Evolutionary conservation across 2,888 invertebrate species (phyloP).

Genomic region (Rhaphigaster nebulosa): DNA sequence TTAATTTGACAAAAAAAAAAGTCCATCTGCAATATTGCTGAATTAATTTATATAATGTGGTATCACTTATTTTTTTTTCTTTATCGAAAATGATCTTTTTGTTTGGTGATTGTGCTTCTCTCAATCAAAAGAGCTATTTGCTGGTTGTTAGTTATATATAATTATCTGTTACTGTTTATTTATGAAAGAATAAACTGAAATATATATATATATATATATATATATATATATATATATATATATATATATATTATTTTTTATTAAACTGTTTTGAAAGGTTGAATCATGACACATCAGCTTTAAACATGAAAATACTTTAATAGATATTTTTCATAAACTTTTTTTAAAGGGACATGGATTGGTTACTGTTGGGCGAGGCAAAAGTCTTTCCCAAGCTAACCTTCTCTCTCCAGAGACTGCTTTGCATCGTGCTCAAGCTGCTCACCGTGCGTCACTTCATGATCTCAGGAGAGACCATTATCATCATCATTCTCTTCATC

Average conservation of each 20-base stretch:
- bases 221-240: too few relatives aligned
- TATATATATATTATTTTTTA: too few relatives aligned
- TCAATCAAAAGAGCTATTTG: too few relatives aligned
- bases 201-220: too few relatives aligned
- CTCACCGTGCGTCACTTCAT: slow-evolving; percentile 67
- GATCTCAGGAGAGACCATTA: slow-evolving; percentile 65
- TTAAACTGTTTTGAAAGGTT: background rate
- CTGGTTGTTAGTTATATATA: too few relatives aligned
- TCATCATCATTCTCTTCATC: slow-evolving; percentile 61
- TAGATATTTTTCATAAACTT: background rate
- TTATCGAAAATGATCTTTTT: background rate
- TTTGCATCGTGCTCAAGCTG: slow-evolving; percentile 64
- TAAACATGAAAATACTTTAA: background rate
- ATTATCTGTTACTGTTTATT: too few relatives aligned
- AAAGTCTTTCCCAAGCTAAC: slow-evolving; percentile 90
- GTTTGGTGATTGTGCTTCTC: background rate
- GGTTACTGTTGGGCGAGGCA: slow-evolving; percentile 71
- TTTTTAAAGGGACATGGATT: slow-evolving; percentile 34
- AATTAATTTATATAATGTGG: background rate
- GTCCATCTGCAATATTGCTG: background rate
- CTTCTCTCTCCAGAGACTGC: slow-evolving; percentile 71
- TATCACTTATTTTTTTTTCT: background rate
- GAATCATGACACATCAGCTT: background rate
- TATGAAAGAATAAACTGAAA: too few relatives aligned
- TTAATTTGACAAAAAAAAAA: background rate